These are phyloP conservation scores for Caracal caracal DNA, from an alignment of 2,113 vertebrate species.

Conservation along the genomic window DNA sequence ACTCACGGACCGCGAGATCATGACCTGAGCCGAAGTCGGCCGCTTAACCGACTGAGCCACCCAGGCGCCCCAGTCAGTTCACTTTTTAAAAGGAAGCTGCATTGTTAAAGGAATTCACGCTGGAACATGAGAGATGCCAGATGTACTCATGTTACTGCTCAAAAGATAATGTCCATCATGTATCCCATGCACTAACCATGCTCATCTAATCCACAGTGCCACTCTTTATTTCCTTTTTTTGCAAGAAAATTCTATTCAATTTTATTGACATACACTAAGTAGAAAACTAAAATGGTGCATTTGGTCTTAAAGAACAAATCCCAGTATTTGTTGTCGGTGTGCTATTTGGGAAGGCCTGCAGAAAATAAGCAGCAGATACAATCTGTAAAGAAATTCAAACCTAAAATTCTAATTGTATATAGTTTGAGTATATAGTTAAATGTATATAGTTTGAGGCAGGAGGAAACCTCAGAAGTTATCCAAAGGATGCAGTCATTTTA, in stretches of 20 bases:
- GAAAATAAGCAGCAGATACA: neutral
- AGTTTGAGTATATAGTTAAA: no score
- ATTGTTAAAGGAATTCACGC: neutral
- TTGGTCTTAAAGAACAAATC: neutral
- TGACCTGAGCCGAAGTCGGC: no score
- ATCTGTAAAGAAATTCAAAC: neutral
- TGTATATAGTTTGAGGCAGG: neutral
- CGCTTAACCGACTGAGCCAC: no score
- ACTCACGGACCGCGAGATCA: no score
- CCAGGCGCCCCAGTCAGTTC: neutral
- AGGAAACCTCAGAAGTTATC: neutral
- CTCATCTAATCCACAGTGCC: neutral
- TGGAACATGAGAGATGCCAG: neutral
- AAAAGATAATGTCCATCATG: neutral
- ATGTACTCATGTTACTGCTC: neutral
- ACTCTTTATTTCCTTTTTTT: neutral
- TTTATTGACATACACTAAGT: neutral
- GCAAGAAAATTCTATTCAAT: neutral
- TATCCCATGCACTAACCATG: neutral
- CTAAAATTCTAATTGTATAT: neutral
- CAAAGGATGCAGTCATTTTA: neutral
- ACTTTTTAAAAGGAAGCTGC: neutral
- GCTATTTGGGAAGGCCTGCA: neutral
- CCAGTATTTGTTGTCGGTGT: neutral
- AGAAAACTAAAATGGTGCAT: neutral